Base-by-base conservation (phyloP, 2,888 invertebrate species). In the Himalopsyche tibetana region DNA sequence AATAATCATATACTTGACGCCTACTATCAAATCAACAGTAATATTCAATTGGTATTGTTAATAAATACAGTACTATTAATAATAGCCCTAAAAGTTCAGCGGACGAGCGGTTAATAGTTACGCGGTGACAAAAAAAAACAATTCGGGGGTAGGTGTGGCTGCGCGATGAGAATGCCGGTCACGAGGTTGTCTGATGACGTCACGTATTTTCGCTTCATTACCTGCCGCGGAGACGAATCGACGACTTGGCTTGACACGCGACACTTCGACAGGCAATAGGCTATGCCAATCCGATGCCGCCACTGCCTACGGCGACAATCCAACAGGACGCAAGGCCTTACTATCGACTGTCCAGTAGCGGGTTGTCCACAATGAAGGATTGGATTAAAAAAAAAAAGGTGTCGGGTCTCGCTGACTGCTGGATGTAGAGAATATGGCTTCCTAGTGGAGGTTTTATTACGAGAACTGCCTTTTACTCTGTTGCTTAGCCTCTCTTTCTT, bases 191-290 rank as follows among this genome's bases (percentile, higher is more conserved):
- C 84, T 88, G 88, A 88, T 88, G 88, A 88, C 87, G 86, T 87
- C 88, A 88, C 88, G 88, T 87, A 87, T 84, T 86, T 85, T 88
- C 86, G 87, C 87, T 88, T 88, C 88, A 88, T 88, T 88, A 87
- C 88, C 88, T 88, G 88, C 81, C 84, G 85, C 63, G 83, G 87
- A 88, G 88, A 88, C 84, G 86, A 86, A 88, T 88, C 88, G 88
- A 87, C 85, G 86, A 79, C 55, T 63, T 11, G 63, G 28, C 63
- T 74, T 74, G 74, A 74, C 74, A 36, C 63, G 19, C 36, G 74
- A 74, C 74, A 36, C 74, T 74, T 74, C 74, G 74, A 74, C 74
- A 74, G 74, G 74, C 36, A 74, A 74, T 74, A 36, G 28, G 74
- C 74, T 11, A 63, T 36, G 74, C 74, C 74, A 36, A 15, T 36